These are phyloP conservation scores for Opisthocomus hoazin DNA, from an alignment of 2,113 vertebrate species.

Conservation along the genomic window DNA sequence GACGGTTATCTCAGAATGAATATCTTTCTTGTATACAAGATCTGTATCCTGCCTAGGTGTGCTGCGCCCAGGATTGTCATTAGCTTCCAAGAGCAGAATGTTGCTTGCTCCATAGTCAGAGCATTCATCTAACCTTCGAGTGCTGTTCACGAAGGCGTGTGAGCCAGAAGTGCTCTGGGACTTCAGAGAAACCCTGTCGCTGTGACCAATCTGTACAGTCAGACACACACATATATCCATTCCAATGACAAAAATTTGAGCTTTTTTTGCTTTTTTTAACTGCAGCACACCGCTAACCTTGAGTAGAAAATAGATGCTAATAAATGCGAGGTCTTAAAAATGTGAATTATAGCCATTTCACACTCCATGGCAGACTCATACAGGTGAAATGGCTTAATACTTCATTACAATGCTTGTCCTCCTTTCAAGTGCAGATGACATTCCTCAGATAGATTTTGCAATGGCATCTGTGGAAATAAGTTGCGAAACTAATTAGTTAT, in stretches of 20 bases:
- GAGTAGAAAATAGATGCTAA: slow-evolving; percentile 68
- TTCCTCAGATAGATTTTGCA: slow-evolving; percentile 60
- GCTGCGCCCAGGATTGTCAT: not conserved
- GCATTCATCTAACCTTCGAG: not conserved
- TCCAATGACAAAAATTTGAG: slow-evolving; percentile 3
- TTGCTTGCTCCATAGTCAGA: not conserved
- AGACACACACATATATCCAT: not conserved
- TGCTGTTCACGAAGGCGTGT: not conserved
- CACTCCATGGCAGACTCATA: slow-evolving; percentile 55
- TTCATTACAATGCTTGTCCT: slow-evolving; percentile 70
- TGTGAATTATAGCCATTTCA: slow-evolving; percentile 71
- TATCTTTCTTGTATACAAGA: not conserved
- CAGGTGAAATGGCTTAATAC: slow-evolving; percentile 65
- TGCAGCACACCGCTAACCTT: slow-evolving; percentile 44
- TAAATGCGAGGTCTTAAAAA: slow-evolving; percentile 70
- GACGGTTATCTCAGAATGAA: not conserved
- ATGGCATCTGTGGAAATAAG: slow-evolving; percentile 67
- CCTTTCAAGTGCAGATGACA: slow-evolving; percentile 64
- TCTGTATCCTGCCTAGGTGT: not conserved
- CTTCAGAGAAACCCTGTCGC: not conserved
- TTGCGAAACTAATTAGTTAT: slow-evolving; percentile 65
- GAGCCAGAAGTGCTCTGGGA: slow-evolving; percentile 13
- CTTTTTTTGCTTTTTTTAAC: not conserved
- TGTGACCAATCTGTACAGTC: not conserved
- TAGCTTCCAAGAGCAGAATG: slow-evolving; percentile 22